Evolutionary conservation across 2,888 invertebrate genomes (phyloP).

Genomic region (Camptogramma bilineatum): DNA sequence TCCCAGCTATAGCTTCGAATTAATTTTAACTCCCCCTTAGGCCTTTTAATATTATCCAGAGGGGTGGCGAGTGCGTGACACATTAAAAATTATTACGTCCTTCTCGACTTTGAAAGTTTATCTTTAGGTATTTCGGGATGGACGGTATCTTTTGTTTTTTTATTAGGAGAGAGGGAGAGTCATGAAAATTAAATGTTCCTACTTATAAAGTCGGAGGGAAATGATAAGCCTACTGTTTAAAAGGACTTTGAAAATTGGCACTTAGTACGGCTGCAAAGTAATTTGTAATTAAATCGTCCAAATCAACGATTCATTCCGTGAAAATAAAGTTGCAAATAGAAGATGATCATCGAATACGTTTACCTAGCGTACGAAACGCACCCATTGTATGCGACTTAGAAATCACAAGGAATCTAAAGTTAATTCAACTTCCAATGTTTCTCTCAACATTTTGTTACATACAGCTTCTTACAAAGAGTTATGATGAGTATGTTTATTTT

Average conservation of each 20-base stretch:
- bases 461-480: constrained; percentile 18
- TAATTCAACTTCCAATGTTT: constrained; percentile 16
- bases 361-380: not conserved
- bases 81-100: constrained; percentile 56
- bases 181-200: constrained; percentile 17
- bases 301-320: not conserved
- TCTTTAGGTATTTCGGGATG: constrained; percentile 32
- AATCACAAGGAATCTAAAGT: constrained; percentile 20
- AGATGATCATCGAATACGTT: not conserved
- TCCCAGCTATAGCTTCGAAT: constrained; percentile 68
- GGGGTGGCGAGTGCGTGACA: constrained; percentile 54
- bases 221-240: constrained; percentile 16
- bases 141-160: constrained; percentile 27
- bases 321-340: not conserved
- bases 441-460: constrained; percentile 1
- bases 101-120: constrained; percentile 44
- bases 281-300: not conserved
- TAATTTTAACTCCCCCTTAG: constrained; percentile 65
- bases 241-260: not conserved
- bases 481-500: constrained; percentile 24
- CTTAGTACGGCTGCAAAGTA: not conserved
- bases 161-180: constrained; percentile 13
- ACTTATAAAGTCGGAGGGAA: constrained; percentile 16
- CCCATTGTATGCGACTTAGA: constrained; percentile 12
- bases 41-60: constrained; percentile 64